phyloP scores from a whole-genome alignment of 2,113 vertebrate species.

The Pelobates fuscus region DNA sequence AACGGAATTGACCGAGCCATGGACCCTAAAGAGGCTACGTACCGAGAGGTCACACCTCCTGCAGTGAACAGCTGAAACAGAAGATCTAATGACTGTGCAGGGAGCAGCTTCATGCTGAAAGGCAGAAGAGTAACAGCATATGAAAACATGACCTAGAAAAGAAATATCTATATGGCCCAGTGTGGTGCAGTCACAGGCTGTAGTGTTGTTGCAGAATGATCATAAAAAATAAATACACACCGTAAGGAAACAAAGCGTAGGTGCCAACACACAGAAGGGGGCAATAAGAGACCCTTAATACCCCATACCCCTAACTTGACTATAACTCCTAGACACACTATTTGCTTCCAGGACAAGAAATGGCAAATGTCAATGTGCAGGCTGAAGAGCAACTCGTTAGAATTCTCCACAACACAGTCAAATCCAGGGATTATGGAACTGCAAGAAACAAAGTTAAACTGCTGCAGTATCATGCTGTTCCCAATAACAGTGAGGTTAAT shows the following conservation, averaged over 20 bases:
- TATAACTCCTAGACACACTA: constrained; percentile 22
- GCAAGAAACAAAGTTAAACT: constrained; percentile 25
- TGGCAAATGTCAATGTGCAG: constrained; percentile 35
- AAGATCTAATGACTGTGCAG: neutral
- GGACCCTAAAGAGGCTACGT: constrained; percentile 10
- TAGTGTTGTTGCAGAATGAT: constrained; percentile 40
- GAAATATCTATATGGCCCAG: constrained; percentile 13
- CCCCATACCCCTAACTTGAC: neutral
- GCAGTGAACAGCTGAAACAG: neutral
- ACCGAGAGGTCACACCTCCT: neutral
- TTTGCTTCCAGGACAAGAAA: constrained; percentile 35
- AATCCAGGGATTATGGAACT: constrained; percentile 7
- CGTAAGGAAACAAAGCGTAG: constrained; percentile 39
- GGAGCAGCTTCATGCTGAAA: neutral
- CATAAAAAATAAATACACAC: constrained; percentile 45
- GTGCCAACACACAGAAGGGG: constrained; percentile 27
- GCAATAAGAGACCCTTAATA: neutral
- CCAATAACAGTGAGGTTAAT: constrained; percentile 21
- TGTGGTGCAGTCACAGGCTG: constrained; percentile 42
- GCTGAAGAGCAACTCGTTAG: constrained; percentile 23
- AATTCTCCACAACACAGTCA: constrained; percentile 24
- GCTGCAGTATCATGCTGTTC: constrained; percentile 35
- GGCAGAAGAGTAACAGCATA: neutral
- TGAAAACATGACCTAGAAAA: constrained; percentile 20
- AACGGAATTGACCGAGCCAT: neutral